Conservation (phyloP, 2,113 vertebrate species). For the Perognathus longimembris region DNA sequence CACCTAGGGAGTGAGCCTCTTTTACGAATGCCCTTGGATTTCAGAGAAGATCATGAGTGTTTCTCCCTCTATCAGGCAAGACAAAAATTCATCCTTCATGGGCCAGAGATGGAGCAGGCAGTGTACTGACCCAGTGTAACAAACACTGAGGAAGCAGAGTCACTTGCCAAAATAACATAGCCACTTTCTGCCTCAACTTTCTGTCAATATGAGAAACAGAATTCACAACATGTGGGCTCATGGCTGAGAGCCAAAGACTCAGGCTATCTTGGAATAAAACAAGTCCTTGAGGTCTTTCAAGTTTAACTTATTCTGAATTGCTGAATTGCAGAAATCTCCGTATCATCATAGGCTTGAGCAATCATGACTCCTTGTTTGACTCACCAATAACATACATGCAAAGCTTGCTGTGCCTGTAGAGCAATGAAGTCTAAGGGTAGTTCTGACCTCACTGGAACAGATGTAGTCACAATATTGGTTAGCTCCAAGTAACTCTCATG, state of each 20-base stretch:
- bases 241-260: neutral
- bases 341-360: neutral
- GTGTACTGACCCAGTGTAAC: neutral
- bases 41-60: neutral
- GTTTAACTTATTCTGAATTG: neutral
- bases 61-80: neutral
- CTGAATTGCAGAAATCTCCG: neutral
- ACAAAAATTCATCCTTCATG: neutral
- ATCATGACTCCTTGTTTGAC: slow-evolving; percentile 18
- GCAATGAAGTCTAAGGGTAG: neutral
- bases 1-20: neutral
- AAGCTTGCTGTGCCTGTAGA: neutral
- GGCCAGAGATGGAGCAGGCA: neutral
- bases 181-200: neutral
- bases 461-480: neutral
- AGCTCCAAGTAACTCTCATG: neutral
- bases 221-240: neutral
- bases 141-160: neutral
- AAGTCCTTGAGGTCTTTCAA: neutral
- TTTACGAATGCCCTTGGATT: neutral
- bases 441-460: neutral
- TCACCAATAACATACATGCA: neutral
- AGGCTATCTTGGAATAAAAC: neutral
- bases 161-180: neutral
- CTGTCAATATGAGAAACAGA: neutral